Base-by-base conservation (phyloP, 2,113 vertebrate species). In the Gopherus flavomarginatus region DNA sequence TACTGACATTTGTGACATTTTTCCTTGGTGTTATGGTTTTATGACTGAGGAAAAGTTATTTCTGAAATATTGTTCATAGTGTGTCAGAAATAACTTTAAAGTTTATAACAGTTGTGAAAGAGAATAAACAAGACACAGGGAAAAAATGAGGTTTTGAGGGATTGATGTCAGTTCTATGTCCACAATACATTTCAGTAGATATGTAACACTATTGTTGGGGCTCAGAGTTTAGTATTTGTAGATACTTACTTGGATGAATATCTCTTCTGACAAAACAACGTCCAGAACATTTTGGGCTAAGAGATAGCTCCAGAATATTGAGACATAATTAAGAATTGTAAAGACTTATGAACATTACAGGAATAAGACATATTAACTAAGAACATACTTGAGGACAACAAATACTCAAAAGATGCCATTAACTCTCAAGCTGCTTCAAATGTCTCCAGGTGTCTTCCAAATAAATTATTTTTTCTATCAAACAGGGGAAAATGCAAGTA, bases 341-440 rank as follows among this genome's bases (percentile, higher is more conserved):
- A 92, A 81, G 27, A 87, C 5, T n/a, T 59, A 29, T 89, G 8
- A 9, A 42, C 47, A 50, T 81, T 72, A 56, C 6, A 86, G 22
- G 6, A 92, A 26, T 56, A 91, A 86, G 59, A 85, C 87, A 78
- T 29, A 4, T 91, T 1, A 1, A 65, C 21, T 82, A 53, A 88
- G 49, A 93, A 62, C 5, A 84, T 52, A 38, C 4, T 59, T 56
- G 83, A 84, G 47, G 24, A 47, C 10, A 86, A 83, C 82, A 81
- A 82, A 54, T 49, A 77, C 87, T 93, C 24, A 87, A 50, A 93
- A 6, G 24, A 85, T n/a, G 77, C 14, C 44, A 85, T 95, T 90
- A 93, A 93, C 87, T 80, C 89, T 92, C 89, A 93, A 89, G 90
- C 7, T 65, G 77, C 54, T 87, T 27, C 53, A 93, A 53, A 88